These are phyloP conservation scores for Deilephila elpenor DNA, from an alignment of 2,888 invertebrate species.

Conservation along the genomic window DNA sequence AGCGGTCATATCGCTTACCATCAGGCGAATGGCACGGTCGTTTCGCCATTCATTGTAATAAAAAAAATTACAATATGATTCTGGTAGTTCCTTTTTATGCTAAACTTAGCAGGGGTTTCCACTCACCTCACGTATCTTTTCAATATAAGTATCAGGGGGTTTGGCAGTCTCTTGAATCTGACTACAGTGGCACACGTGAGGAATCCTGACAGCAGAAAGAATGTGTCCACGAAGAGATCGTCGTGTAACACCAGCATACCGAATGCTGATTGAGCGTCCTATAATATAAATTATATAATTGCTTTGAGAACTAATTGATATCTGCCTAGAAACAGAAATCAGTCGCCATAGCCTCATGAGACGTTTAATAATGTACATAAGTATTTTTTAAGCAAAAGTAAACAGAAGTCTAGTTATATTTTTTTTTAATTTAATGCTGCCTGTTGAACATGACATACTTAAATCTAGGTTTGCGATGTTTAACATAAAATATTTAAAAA, in stretches of 20 bases:
- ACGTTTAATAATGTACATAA: too few species aligned
- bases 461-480: too few species aligned
- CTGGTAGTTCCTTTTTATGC: too few species aligned
- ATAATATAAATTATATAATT: conserved; percentile 36
- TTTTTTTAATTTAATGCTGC: too few species aligned
- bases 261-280: conserved; percentile 54
- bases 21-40: too few species aligned
- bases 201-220: conserved; percentile 86
- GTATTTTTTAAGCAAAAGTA: too few species aligned
- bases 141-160: conserved; percentile 79
- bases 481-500: background rate
- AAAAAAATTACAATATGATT: too few species aligned
- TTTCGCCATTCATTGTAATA: too few species aligned
- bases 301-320: background rate
- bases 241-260: conserved; percentile 83
- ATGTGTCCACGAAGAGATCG: conserved; percentile 87
- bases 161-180: conserved; percentile 61
- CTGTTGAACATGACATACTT: too few species aligned
- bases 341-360: too few species aligned
- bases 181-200: conserved; percentile 79
- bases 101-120: background rate
- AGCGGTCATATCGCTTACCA: too few species aligned
- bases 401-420: too few species aligned
- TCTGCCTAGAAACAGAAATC: background rate
- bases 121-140: conserved; percentile 86